Percentiles rank a stretch among this genome's conserved stretches.
These are phyloP conservation scores for Agrotis segetum DNA, from an alignment of 2,888 invertebrate genomes.

Conservation along the genomic window DNA sequence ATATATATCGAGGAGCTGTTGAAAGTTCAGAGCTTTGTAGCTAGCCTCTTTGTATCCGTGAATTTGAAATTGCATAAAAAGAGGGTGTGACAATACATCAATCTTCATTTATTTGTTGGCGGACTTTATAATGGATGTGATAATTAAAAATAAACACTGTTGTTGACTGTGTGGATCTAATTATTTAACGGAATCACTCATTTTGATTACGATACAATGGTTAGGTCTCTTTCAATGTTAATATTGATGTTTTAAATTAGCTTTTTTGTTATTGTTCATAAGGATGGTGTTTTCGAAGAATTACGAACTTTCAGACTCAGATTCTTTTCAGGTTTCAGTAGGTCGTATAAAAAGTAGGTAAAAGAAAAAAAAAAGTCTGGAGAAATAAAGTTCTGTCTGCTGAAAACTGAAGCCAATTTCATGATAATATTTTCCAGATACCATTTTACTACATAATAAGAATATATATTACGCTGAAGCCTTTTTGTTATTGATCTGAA, in stretches of 20 bases:
- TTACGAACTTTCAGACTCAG: too few relatives aligned
- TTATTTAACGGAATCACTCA: conserved; percentile 33
- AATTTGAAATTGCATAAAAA: conserved; percentile 68
- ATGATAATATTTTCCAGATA: neutral
- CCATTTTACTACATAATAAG: neutral
- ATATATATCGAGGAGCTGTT: conserved; percentile 34
- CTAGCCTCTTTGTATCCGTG: conserved; percentile 59
- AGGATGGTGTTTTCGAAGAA: conserved; percentile 11
- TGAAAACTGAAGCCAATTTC: neutral
- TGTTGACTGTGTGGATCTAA: conserved; percentile 25
- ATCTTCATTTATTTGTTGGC: conserved; percentile 75
- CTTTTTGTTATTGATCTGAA: neutral
- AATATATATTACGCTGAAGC: neutral
- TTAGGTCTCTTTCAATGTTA: conserved; percentile 21
- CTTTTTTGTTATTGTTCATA: conserved; percentile 18
- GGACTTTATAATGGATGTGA: conserved; percentile 61
- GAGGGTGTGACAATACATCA: conserved; percentile 70
- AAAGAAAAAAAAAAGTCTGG: neutral
- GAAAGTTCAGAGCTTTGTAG: conserved; percentile 45
- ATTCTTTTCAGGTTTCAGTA: too few relatives aligned
- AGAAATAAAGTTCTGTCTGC: neutral
- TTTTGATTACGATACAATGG: conserved; percentile 32
- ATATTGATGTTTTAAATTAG: conserved; percentile 24
- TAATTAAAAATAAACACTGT: conserved; percentile 53
- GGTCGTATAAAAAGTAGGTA: too few relatives aligned